Evolutionary conservation across 2,113 vertebrate genomes (phyloP).

Genomic region (Dasypus novemcinctus): DNA sequence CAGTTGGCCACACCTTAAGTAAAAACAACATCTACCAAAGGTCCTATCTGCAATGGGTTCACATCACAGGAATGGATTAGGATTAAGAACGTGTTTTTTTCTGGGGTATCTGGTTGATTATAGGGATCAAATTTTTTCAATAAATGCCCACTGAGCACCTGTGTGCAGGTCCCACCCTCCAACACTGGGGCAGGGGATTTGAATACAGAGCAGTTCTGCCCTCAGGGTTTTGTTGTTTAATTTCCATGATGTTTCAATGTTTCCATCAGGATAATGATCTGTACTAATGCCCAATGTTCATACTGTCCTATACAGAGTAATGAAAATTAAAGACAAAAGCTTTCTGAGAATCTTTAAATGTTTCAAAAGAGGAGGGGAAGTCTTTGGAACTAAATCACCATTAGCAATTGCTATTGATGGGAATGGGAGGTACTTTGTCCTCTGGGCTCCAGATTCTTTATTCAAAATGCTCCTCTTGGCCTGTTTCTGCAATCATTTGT

Average conservation of each 20-base stretch:
- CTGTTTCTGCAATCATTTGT: fast-evolving
- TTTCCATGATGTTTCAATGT: fast-evolving
- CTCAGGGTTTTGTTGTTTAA: background rate
- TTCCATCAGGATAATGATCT: fast-evolving
- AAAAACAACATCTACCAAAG: too few species aligned
- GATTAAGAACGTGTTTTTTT: too few species aligned
- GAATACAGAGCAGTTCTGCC: background rate
- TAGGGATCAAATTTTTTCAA: too few species aligned
- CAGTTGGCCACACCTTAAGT: too few species aligned
- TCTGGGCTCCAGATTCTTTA: background rate
- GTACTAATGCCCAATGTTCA: background rate
- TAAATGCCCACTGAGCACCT: background rate
- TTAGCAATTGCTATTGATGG: fast-evolving
- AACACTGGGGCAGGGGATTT: fast-evolving
- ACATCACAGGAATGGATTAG: too few species aligned
- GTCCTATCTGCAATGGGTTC: too few species aligned
- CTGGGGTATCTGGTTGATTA: background rate
- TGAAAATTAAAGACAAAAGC: background rate
- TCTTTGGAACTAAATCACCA: background rate
- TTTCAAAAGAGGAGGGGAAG: background rate
- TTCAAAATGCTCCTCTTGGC: too few species aligned
- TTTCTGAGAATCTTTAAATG: background rate
- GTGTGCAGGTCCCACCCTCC: too few species aligned
- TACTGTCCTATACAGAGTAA: background rate
- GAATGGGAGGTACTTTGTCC: fast-evolving